Conservation (phyloP, 2,888 invertebrate species). For the Chorisops tibialis region DNA sequence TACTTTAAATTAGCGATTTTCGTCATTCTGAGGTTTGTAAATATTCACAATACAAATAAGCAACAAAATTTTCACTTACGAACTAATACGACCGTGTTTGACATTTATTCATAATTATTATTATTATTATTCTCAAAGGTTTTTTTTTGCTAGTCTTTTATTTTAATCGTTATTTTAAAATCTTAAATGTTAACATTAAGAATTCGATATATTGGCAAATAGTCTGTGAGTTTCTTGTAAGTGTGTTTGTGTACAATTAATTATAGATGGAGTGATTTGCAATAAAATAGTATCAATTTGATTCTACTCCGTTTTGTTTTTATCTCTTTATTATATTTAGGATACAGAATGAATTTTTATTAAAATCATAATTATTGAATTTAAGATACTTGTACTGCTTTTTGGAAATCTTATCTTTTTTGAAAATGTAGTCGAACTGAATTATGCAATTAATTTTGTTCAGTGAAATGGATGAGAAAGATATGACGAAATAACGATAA, state of each 20-base stretch:
- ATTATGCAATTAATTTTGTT: too few species aligned
- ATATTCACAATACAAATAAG: slow-evolving; percentile 25
- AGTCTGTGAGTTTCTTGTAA: not conserved
- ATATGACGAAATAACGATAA: too few species aligned
- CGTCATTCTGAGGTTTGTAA: slow-evolving; percentile 14
- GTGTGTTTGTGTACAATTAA: not conserved
- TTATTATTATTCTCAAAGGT: not conserved
- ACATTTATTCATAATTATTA: slow-evolving; percentile 2
- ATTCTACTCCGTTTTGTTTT: too few species aligned
- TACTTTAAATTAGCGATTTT: not conserved
- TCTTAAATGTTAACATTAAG: slow-evolving; percentile 7
- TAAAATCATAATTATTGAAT: too few species aligned
- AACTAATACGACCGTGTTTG: slow-evolving; percentile 22
- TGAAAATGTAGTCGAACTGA: too few species aligned
- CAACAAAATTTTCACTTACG: slow-evolving; percentile 23
- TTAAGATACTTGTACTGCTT: too few species aligned
- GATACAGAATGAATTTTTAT: too few species aligned
- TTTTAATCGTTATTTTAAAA: slow-evolving; percentile 3
- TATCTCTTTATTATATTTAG: too few species aligned
- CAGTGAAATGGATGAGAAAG: too few species aligned
- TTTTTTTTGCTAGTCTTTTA: slow-evolving; percentile 7
- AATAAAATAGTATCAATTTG: not conserved
- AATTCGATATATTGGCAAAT: slow-evolving; percentile 1
- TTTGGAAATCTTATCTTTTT: too few species aligned
- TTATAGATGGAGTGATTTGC: too few species aligned